Conservation (phyloP, 2,797 vertebrate genomes). For the Tokudaia tokunoshimensis region DNA sequence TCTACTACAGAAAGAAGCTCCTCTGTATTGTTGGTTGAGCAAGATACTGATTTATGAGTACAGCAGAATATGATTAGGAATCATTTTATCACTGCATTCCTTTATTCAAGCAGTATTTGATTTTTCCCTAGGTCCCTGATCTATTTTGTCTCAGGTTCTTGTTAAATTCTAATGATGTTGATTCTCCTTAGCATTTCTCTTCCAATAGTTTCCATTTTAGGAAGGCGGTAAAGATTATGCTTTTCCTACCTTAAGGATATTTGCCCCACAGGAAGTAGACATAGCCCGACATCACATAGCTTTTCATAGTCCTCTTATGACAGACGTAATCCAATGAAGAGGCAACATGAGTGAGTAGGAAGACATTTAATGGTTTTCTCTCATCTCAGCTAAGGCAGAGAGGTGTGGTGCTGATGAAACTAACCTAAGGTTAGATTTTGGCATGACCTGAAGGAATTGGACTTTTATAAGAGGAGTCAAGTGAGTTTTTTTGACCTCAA, state of each 20-base stretch:
- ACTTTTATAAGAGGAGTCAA: neutral
- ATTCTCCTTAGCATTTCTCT: neutral
- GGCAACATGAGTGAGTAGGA: neutral
- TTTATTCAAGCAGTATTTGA: neutral
- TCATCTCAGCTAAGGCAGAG: neutral
- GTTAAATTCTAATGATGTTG: neutral
- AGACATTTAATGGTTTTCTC: neutral
- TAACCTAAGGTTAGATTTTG: neutral
- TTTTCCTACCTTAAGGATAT: constrained; percentile 21
- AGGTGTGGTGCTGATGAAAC: neutral
- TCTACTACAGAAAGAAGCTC: neutral
- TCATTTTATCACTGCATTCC: neutral
- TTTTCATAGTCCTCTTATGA: constrained; percentile 33
- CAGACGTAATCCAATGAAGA: constrained; percentile 37
- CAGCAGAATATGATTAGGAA: neutral
- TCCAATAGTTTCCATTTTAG: neutral
- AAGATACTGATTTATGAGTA: neutral
- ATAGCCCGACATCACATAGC: constrained; percentile 42
- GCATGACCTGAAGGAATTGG: neutral
- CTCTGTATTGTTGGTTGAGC: neutral
- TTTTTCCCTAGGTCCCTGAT: neutral
- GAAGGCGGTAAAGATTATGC: neutral
- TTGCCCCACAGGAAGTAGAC: constrained; percentile 52
- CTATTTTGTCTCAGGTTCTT: neutral
- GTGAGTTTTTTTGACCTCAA: accelerated